phyloP scores from a whole-genome alignment of 1,140 invertebrate genomes.

The Caerostris extrusa region DNA sequence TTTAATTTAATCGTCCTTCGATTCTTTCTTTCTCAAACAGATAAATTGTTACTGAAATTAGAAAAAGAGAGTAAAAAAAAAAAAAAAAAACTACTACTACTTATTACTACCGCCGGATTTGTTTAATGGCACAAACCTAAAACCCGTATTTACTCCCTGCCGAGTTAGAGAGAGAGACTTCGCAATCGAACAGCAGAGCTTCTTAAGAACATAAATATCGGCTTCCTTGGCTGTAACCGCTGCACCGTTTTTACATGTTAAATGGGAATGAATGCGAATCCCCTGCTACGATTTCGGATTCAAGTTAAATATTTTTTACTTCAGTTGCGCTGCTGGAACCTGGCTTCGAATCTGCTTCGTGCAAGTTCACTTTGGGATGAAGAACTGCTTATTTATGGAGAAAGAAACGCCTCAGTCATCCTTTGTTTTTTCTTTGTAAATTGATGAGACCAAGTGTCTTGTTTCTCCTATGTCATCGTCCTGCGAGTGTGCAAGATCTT shows the following conservation, averaged over 20 bases:
- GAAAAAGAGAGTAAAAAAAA: too few species aligned
- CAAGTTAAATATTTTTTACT: neutral
- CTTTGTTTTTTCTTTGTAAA: neutral
- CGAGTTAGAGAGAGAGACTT: neutral
- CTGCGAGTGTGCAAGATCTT: neutral
- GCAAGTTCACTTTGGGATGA: neutral
- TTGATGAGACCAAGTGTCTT: neutral
- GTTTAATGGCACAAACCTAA: too few species aligned
- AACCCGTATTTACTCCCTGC: too few species aligned
- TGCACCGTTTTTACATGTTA: neutral
- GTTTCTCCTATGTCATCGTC: neutral
- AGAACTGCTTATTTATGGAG: neutral
- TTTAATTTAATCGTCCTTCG: too few species aligned
- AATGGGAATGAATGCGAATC: neutral
- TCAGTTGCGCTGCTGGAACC: neutral
- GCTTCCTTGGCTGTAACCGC: neutral
- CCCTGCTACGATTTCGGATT: neutral
- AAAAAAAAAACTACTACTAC: too few species aligned
- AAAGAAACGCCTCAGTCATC: neutral
- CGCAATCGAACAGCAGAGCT: neutral
- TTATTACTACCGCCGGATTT: too few species aligned
- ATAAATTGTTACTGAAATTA: too few species aligned
- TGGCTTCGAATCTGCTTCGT: neutral
- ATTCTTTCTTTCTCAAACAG: too few species aligned
- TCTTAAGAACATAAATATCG: neutral